Evolutionary conservation across 2,113 vertebrate genomes (phyloP), one percentile per base, ranked within the genome.

Genomic region (Gadus chalcogrammus): DNA sequence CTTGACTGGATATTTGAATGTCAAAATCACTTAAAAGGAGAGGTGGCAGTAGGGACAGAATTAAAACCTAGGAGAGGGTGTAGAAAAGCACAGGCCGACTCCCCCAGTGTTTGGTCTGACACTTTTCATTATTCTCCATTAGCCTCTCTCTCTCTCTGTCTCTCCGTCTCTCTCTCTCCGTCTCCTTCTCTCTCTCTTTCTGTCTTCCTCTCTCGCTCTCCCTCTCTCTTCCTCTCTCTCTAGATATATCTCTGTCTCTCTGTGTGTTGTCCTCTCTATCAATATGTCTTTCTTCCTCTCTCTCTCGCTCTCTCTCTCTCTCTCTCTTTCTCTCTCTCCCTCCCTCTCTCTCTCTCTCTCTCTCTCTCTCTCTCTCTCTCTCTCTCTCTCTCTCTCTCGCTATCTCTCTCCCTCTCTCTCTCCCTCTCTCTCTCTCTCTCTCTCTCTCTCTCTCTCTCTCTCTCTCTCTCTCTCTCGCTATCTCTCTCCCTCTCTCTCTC

Each of bases 11-110:
- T 75, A 68, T 74, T 68, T 73, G 65, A 77, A 72, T 69, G 80
- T 87, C 82, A 79, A 70, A 79, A 71, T 71, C 71, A 28, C 76
- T 87, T 72, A 81, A 59, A 27, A 38, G 61, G 35, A 80, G 68
- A 77, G 48, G 69, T 48, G 69, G 65, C 79, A 64, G 66, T 64
- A 53, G 60, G 42, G 61, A 74, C 59, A 65, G 48, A 38, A 42
- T 65, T 73, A 77, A 53, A 68, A 72, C 79, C 75, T 68, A 70
- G 76, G 79, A 48, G 75, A 82, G 68, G 64, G 69, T n/a, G 62
- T 13, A 5, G 60, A 74, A 68, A 72, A 3, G 73, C 42, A 71
- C 17, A 61, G 81, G 79, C 61, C 16, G 70, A 48, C 15, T 67
- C 20, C 48, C 53, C 67, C 38, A 28, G 31, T 38, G 76, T 67